Percentiles rank a stretch among this genome's conserved stretches.
Conservation (phyloP, 2,888 invertebrate species). For the Drosophila niveifrons region DNA sequence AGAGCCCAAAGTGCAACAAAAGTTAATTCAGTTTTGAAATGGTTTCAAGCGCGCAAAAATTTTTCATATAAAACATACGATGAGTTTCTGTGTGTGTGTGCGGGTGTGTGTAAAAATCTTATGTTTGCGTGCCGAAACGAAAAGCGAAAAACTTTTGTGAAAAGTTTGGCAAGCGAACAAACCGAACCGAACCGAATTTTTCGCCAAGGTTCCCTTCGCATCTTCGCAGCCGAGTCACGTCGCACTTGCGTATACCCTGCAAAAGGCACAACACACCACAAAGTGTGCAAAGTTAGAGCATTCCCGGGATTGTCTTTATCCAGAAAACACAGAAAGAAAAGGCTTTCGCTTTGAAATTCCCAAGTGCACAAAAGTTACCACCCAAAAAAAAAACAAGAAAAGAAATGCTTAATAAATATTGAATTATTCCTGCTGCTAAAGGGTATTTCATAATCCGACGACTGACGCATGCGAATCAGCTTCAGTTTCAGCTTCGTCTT, state of each 20-base stretch:
- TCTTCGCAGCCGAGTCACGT: not conserved
- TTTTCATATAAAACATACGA: conserved; percentile 29
- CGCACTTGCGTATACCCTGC: conserved; percentile 30
- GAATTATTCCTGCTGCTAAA: conserved; percentile 10
- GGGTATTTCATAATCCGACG: conserved; percentile 19
- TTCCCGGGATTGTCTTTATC: not conserved
- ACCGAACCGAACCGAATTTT: conserved; percentile 26
- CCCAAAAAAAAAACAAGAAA: not conserved
- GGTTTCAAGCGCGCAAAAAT: conserved; percentile 63
- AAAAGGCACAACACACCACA: not conserved
- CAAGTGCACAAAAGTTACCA: conserved; percentile 13
- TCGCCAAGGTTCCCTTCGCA: conserved; percentile 10
- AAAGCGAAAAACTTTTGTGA: conserved; percentile 60
- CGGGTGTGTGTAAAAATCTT: conserved; percentile 55
- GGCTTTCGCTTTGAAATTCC: conserved; percentile 31
- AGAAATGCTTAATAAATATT: conserved; percentile 17
- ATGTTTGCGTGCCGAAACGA: conserved; percentile 52
- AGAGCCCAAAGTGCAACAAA: conserved; percentile 69
- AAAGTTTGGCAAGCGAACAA: conserved; percentile 39
- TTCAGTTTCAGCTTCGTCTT: not conserved
- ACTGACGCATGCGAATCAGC: not conserved
- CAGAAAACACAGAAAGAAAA: not conserved
- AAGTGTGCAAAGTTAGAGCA: not conserved
- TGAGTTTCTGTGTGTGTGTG: conserved; percentile 1
- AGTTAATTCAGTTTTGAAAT: conserved; percentile 74